Conservation (phyloP, 2,888 invertebrate genomes). For the Zygaena filipendulae region DNA sequence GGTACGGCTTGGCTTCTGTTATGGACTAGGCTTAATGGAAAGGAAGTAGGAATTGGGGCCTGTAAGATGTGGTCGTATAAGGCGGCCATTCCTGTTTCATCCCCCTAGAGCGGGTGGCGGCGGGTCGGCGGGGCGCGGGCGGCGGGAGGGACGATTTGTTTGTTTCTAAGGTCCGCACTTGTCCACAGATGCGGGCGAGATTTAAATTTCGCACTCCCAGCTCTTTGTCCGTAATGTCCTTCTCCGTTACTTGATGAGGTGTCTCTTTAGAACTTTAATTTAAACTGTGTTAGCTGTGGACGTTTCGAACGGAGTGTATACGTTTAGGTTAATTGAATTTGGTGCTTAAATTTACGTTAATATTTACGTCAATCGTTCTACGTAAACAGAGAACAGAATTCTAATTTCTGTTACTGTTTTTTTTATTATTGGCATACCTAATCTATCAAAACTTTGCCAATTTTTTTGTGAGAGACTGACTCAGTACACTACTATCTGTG, state of each 20-base stretch:
- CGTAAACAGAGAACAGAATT: no score
- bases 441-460: no score
- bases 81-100: conserved; percentile 43
- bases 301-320: conserved; percentile 22
- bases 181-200: conserved; percentile 55
- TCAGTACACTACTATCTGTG: no score
- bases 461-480: no score
- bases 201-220: conserved; percentile 51
- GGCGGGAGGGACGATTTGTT: conserved; percentile 48
- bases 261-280: conserved; percentile 57
- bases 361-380: no score
- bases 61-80: conserved; percentile 67
- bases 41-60: conserved; percentile 67
- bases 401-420: no score
- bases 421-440: no score
- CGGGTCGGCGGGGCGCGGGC: conserved; percentile 18
- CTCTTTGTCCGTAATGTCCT: conserved; percentile 49
- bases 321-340: no score
- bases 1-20: conserved; percentile 1
- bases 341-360: conserved; percentile 10
- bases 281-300: conserved; percentile 41
- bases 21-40: conserved; percentile 47
- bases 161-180: conserved; percentile 58
- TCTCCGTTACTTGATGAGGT: conserved; percentile 50
- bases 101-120: conserved; percentile 15